These are phyloP conservation scores for Myrmecophaga tridactyla DNA, from an alignment of 2,113 vertebrate genomes.

Conservation along the genomic window DNA sequence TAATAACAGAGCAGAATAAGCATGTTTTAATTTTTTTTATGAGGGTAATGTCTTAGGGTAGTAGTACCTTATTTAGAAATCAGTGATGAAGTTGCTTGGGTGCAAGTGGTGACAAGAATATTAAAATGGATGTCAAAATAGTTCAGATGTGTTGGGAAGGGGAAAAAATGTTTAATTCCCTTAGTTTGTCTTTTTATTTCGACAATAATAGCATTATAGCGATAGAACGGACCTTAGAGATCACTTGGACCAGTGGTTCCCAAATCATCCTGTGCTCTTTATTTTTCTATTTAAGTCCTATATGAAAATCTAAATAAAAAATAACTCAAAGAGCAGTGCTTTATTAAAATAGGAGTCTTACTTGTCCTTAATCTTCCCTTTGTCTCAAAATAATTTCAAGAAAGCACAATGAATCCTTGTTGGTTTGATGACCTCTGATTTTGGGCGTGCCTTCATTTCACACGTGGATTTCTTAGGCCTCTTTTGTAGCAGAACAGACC, in stretches of 20 bases:
- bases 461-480: neutral
- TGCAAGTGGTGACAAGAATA: neutral
- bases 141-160: neutral
- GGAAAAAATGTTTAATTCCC: neutral
- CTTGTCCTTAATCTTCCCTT: neutral
- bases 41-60: neutral
- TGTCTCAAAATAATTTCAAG: neutral
- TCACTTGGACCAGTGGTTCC: neutral
- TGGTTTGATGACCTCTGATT: neutral
- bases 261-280: neutral
- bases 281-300: neutral
- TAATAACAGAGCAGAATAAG: neutral
- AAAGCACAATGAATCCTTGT: neutral
- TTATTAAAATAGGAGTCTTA: neutral
- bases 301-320: neutral
- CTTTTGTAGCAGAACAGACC: too few relatives aligned
- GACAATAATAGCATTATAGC: neutral
- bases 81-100: neutral
- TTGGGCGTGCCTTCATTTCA: neutral
- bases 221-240: neutral
- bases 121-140: neutral
- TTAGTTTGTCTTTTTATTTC: neutral
- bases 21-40: neutral
- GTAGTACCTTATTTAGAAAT: conserved; percentile 5
- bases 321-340: neutral